These are phyloP conservation scores for Dusona sp. DNA, from an alignment of 2,888 invertebrate species.

Conservation along the genomic window DNA sequence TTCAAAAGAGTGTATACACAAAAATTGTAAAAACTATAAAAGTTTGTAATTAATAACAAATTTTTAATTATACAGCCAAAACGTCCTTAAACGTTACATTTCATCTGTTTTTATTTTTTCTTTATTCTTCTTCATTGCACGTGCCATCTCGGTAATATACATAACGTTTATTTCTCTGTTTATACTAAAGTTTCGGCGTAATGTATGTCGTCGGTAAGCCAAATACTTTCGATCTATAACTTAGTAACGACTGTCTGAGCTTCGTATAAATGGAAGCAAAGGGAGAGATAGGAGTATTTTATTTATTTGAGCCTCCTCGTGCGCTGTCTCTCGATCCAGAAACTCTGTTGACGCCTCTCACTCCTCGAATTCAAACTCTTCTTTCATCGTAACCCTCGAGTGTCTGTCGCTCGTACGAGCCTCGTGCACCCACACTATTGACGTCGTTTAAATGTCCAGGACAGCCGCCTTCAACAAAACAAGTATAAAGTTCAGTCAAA, in stretches of 20 bases:
- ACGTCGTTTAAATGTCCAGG: not conserved
- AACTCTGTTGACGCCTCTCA: not conserved
- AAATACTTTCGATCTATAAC: constrained; percentile 24
- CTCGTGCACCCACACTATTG: constrained; percentile 16
- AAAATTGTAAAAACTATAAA: not conserved
- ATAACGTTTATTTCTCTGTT: constrained; percentile 25
- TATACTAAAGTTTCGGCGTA: constrained; percentile 32
- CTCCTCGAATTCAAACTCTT: not conserved
- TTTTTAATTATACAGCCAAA: not conserved
- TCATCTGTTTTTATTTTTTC: not conserved
- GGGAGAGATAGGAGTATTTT: constrained; percentile 17
- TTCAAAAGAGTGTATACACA: not conserved
- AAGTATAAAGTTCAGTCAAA: not conserved
- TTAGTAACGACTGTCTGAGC: constrained; percentile 15
- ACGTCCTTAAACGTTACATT: not conserved
- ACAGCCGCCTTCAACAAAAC: not conserved
- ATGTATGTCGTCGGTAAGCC: constrained; percentile 19
- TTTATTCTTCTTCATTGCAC: not conserved
- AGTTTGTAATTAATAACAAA: not conserved
- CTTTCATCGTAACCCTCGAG: not conserved
- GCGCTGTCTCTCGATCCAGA: not conserved
- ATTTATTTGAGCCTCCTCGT: constrained; percentile 36
- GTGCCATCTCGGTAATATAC: constrained; percentile 23
- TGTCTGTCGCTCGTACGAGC: not conserved
- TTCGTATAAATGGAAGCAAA: constrained; percentile 6